These are phyloP conservation scores for Cepaea hortensis DNA, from an alignment of 2,888 invertebrate species.

Conservation along the genomic window DNA sequence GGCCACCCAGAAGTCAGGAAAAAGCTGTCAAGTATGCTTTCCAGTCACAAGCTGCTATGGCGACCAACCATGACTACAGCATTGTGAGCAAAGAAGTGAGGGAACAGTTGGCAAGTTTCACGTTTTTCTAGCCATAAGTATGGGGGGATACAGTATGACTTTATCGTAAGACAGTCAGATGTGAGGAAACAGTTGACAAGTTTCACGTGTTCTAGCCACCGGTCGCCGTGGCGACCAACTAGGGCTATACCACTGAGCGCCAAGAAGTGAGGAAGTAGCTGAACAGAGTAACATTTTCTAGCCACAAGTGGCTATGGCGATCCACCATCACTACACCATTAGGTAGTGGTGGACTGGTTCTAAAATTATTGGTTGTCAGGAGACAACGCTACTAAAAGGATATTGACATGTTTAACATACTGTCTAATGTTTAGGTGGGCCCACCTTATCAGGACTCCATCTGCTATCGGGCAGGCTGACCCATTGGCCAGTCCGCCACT, in stretches of 20 bases:
- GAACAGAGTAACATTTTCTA: background rate
- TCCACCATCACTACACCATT: too few relatives aligned
- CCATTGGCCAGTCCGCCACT: too few relatives aligned
- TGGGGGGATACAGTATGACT: too few relatives aligned
- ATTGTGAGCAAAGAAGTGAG: background rate
- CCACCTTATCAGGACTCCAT: too few relatives aligned
- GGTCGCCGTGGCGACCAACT: background rate
- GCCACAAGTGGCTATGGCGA: too few relatives aligned
- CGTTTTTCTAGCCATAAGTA: too few relatives aligned
- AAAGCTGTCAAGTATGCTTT: background rate
- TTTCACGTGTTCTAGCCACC: background rate
- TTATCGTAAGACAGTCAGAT: constrained; percentile 31
- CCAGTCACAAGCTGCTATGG: background rate
- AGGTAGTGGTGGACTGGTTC: too few relatives aligned
- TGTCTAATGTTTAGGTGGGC: too few relatives aligned
- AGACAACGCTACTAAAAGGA: too few relatives aligned
- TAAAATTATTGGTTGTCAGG: too few relatives aligned
- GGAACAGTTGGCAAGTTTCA: background rate
- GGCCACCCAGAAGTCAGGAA: constrained; percentile 59
- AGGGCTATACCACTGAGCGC: background rate
- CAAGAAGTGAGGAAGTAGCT: background rate
- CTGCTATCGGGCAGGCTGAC: too few relatives aligned
- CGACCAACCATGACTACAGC: background rate
- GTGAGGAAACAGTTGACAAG: constrained; percentile 48
- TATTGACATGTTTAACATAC: too few relatives aligned